These are phyloP conservation scores for Drosophila novamexicana DNA, from an alignment of 1,140 invertebrate species.

Conservation along the genomic window DNA sequence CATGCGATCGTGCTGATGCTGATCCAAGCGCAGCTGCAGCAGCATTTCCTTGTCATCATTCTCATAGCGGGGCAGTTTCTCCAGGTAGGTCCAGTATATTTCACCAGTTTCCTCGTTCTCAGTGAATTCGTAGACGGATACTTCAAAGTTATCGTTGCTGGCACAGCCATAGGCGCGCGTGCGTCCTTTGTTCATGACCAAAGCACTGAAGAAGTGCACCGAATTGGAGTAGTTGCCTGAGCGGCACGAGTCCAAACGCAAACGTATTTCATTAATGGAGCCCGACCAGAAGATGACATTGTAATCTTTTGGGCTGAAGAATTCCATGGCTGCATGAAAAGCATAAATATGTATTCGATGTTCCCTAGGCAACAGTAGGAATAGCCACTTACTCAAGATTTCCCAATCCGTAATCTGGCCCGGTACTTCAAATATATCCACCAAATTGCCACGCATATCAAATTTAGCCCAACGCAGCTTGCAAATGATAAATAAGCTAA, in stretches of 20 bases:
- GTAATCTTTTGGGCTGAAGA: slow-evolving; percentile 89
- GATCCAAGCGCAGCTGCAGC: slow-evolving; percentile 92
- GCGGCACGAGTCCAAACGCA: slow-evolving; percentile 88
- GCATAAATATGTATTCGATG: neutral
- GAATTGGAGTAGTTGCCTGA: slow-evolving; percentile 87
- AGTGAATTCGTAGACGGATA: slow-evolving; percentile 79
- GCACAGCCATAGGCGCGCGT: slow-evolving; percentile 87
- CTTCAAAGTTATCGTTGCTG: slow-evolving; percentile 85
- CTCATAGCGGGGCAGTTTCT: slow-evolving; percentile 87
- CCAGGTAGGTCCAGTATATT: slow-evolving; percentile 87
- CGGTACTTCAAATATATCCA: slow-evolving; percentile 86
- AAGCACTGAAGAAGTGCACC: slow-evolving; percentile 91
- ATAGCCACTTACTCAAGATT: slow-evolving; percentile 87
- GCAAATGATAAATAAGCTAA: slow-evolving; percentile 86
- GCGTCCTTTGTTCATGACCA: slow-evolving; percentile 87
- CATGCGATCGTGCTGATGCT: slow-evolving; percentile 88
- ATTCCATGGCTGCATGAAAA: slow-evolving; percentile 88
- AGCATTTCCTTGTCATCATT: slow-evolving; percentile 90
- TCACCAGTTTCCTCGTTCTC: slow-evolving; percentile 84
- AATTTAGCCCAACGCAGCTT: slow-evolving; percentile 89
- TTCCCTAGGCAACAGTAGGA: neutral
- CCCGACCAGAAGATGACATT: slow-evolving; percentile 92
- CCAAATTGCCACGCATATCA: slow-evolving; percentile 90
- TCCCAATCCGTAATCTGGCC: slow-evolving; percentile 88
- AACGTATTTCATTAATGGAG: slow-evolving; percentile 89